A percentile compares a stretch with the other conserved stretches of the same genome.
Conservation (phyloP, 1,140 invertebrate species). For the Mya arenaria region DNA sequence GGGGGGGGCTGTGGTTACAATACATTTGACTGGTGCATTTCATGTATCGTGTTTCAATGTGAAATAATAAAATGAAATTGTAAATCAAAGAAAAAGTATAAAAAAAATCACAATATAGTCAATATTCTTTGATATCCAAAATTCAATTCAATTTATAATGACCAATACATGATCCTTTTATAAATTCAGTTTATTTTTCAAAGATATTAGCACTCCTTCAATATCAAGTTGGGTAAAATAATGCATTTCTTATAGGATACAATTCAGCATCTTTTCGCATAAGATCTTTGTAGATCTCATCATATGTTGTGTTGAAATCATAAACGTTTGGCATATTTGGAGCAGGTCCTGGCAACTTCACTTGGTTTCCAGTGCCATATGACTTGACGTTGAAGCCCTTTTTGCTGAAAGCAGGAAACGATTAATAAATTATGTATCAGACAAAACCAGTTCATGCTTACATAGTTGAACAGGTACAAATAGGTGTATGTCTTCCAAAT, state of each 20-base stretch:
- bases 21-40: too few species aligned
- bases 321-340: slow-evolving; percentile 98
- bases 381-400: slow-evolving; percentile 98
- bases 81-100: neutral
- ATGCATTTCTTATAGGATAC: too few species aligned
- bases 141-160: too few species aligned
- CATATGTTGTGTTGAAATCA: slow-evolving; percentile 97
- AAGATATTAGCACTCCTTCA: neutral
- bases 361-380: slow-evolving; percentile 96
- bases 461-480: too few species aligned
- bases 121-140: too few species aligned
- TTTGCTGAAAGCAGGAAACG: slow-evolving; percentile 86
- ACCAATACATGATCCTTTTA: too few species aligned
- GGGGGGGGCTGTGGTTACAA: too few species aligned
- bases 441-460: too few species aligned
- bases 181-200: neutral
- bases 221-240: too few species aligned
- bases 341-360: slow-evolving; percentile 97
- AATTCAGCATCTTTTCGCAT: slow-evolving; percentile 84
- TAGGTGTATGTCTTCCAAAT: too few species aligned
- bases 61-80: neutral
- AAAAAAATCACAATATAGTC: neutral
- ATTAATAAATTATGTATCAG: too few species aligned
- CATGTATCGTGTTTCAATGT: too few species aligned
- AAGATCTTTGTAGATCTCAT: slow-evolving; percentile 98